Conservation (phyloP, 2,797 vertebrate genomes). For the Sphenodon punctatus region DNA sequence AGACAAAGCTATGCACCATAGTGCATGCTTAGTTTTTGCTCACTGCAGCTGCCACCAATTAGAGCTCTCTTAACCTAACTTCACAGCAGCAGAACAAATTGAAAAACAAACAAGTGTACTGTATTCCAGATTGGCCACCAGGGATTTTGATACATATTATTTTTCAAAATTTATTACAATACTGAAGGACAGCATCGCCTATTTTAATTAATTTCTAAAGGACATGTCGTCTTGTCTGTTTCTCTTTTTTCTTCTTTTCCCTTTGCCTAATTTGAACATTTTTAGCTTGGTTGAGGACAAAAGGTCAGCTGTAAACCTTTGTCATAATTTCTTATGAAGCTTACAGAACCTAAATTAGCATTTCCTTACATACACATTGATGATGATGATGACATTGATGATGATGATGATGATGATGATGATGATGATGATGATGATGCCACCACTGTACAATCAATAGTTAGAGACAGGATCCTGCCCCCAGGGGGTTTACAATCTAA, state of each 20-base stretch:
- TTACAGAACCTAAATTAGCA: neutral
- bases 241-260: neutral
- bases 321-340: constrained; percentile 2
- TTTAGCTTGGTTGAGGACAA: neutral
- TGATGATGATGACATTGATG: neutral
- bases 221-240: neutral
- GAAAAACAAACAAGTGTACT: neutral
- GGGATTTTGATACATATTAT: neutral
- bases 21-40: neutral
- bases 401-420: neutral
- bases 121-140: neutral
- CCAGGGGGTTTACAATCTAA: neutral
- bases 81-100: neutral
- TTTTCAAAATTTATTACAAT: neutral
- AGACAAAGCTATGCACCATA: neutral
- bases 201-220: constrained; percentile 24
- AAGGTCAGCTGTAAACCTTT: neutral
- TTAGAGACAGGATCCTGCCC: neutral
- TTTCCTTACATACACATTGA: neutral
- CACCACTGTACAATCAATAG: neutral
- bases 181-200: neutral
- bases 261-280: neutral
- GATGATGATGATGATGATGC: neutral
- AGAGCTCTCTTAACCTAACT: neutral
- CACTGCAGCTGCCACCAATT: neutral